These are phyloP conservation scores for Aphidius gifuensis DNA, from an alignment of 1,140 invertebrate species.

Conservation along the genomic window DNA sequence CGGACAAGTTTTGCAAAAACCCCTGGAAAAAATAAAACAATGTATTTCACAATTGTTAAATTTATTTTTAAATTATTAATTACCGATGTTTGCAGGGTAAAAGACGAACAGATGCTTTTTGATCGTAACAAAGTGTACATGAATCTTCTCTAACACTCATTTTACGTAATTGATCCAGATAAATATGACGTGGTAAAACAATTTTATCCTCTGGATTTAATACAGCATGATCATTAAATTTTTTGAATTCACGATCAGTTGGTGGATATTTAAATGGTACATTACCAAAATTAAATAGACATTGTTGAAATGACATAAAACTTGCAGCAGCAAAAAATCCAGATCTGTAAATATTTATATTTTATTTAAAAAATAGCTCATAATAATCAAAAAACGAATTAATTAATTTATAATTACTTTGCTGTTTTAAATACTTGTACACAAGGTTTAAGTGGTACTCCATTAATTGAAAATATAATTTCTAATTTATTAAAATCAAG, in stretches of 20 bases:
- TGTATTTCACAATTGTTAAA: too few relatives aligned
- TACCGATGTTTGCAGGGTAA: conserved; percentile 80
- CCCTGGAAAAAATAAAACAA: conserved; percentile 58
- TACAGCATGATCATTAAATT: conserved; percentile 75
- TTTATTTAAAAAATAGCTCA: background rate
- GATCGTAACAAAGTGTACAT: conserved; percentile 86
- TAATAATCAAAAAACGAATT: too few relatives aligned
- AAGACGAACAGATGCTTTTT: conserved; percentile 69
- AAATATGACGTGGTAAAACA: conserved; percentile 70
- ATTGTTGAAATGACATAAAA: conserved; percentile 95
- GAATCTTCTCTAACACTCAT: conserved; percentile 79
- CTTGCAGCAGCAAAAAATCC: conserved; percentile 92
- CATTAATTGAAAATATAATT: conserved; percentile 83
- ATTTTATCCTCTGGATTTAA: conserved; percentile 71
- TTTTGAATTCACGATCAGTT: conserved; percentile 61
- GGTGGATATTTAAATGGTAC: conserved; percentile 79
- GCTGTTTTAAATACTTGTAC: conserved; percentile 75
- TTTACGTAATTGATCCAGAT: conserved; percentile 69
- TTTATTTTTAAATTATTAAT: background rate
- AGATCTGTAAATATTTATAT: conserved; percentile 56
- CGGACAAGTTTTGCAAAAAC: conserved; percentile 81
- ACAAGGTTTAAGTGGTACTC: conserved; percentile 65
- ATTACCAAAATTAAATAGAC: conserved; percentile 89
- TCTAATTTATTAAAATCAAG: conserved; percentile 71
- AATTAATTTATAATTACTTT: conserved; percentile 58